phyloP scores from a whole-genome alignment of 2,888 invertebrate genomes.

The Trichopoda pennipes region DNA sequence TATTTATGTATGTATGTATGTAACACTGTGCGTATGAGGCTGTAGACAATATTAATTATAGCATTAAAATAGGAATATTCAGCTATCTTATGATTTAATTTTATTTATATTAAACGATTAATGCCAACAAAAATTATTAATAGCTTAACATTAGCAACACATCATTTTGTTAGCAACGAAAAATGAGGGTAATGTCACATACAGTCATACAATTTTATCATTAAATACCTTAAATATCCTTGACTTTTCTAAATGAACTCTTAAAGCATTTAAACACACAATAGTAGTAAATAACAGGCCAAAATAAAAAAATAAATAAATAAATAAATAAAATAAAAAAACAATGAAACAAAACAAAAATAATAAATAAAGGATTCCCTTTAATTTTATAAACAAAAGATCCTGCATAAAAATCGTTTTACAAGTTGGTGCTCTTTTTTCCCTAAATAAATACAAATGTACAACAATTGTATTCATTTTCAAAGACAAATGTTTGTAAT shows the following conservation, averaged over 20 bases:
- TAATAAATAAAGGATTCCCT: background rate
- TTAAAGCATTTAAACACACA: background rate
- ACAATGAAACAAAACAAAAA: too few relatives aligned
- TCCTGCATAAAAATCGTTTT: background rate
- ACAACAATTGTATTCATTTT: slow-evolving; percentile 7
- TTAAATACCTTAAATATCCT: slow-evolving; percentile 12
- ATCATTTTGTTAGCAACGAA: slow-evolving; percentile 2
- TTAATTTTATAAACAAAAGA: slow-evolving; percentile 23
- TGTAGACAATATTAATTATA: too few relatives aligned
- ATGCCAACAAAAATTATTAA: slow-evolving; percentile 57
- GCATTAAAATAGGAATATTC: slow-evolving; percentile 17
- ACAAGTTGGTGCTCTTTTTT: background rate
- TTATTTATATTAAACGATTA: slow-evolving; percentile 54
- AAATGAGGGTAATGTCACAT: background rate
- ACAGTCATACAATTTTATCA: background rate
- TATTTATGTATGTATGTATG: too few relatives aligned
- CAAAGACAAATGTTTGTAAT: slow-evolving; percentile 63
- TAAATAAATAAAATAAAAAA: too few relatives aligned
- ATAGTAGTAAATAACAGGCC: background rate
- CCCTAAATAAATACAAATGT: background rate
- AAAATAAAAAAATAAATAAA: background rate
- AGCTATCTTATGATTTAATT: slow-evolving; percentile 28
- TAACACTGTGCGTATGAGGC: too few relatives aligned
- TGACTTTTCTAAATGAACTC: slow-evolving; percentile 15
- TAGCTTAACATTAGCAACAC: slow-evolving; percentile 52